Percentiles rank a stretch among this genome's conserved stretches.
phyloP scores from a whole-genome alignment of 2,113 vertebrate genomes.

The Chunga burmeisteri region DNA sequence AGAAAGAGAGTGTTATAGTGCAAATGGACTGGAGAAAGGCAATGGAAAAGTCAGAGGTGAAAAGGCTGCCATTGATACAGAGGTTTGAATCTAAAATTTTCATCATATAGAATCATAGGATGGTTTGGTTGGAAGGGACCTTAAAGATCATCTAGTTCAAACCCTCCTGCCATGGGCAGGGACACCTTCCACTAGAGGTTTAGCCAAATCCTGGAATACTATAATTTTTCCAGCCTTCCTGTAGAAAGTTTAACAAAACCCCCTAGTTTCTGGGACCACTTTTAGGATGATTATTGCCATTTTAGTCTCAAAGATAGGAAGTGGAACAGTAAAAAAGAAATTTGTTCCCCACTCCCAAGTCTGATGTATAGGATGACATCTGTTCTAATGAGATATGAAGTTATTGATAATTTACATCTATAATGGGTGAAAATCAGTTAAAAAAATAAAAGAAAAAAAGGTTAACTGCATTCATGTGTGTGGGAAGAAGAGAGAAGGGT shows the following conservation, averaged over 20 bases:
- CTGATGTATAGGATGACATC: not conserved
- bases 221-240: not conserved
- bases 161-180: too few relatives aligned
- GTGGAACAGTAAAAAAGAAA: not conserved
- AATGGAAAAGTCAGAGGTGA: not conserved
- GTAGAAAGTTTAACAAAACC: not conserved
- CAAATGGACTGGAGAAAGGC: not conserved
- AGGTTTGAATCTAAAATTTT: not conserved
- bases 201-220: not conserved
- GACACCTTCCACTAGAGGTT: too few relatives aligned
- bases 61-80: not conserved
- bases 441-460: not conserved
- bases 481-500: not conserved
- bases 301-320: not conserved
- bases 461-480: not conserved
- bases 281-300: not conserved
- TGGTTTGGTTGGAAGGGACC: too few relatives aligned
- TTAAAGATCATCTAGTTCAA: too few relatives aligned
- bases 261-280: not conserved
- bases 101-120: too few relatives aligned
- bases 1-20: not conserved
- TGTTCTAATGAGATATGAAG: not conserved
- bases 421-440: not conserved
- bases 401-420: not conserved
- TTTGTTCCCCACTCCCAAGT: not conserved